Base-by-base conservation (phyloP, 2,888 invertebrate genomes). In the Drosophila nigricruria region DNA sequence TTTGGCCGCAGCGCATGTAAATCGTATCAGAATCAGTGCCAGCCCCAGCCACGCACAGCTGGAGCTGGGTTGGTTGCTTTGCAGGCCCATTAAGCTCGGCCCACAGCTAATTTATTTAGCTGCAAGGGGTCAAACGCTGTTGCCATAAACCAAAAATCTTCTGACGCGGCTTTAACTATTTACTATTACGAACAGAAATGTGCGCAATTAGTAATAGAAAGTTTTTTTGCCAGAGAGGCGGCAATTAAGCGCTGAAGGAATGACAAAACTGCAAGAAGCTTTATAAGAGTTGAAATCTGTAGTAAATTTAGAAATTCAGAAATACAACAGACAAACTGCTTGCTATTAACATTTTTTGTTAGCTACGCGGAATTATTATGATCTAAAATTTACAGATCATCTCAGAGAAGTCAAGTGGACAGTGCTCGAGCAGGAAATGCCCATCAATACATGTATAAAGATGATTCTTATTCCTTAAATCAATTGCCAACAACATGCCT, bases 51-150 rank as follows among this genome's bases (percentile, higher is more conserved):
- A 74, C 69, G 82, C 88, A 77, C 88, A 86, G 88, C 87, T 75
- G 87, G 87, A 82, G 53, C 61, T 62, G 53, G 58, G n/a, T 10
- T 63, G 61, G 62, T 61, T 67, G 30, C 47, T 32, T 63, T 59
- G 63, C 66, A 62, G 47, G 52, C 20, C 72, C 73, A 76, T 83
- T 81, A 77, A 67, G 60, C 63, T 27, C 27, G 40, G 70, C 62
- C 64, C 73, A 60, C 67, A 67, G 73, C 68, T 89, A 77, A 84
- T 82, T 89, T 86, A 83, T 88, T 59, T 73, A 43, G 76, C 78
- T 80, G 75, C 72, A 75, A 79, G 82, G 80, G 88, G 88, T 87
- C 82, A 84, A 77, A 50, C 45, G 47, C 10, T 75, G 47, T 59
- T 62, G 79, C 79, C 73, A 84, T 82, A 74, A 86, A 77, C 70